Evolutionary conservation across 2,888 invertebrate species (phyloP).

Genomic region (Marronus borbonicus): DNA sequence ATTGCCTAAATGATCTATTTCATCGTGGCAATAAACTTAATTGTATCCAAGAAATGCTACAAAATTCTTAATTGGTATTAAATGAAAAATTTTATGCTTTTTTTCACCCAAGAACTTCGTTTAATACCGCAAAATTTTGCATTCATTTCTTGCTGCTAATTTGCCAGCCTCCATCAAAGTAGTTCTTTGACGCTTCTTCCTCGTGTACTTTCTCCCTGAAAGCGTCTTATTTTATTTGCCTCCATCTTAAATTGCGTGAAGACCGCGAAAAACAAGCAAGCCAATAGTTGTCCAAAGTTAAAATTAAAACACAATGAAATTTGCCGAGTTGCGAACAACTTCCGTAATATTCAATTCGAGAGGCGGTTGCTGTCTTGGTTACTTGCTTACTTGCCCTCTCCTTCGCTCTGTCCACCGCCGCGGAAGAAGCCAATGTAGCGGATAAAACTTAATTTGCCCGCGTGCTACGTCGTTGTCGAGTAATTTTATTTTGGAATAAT

Average conservation of each 20-base stretch:
- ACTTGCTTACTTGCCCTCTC: no score
- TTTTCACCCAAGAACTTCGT: no score
- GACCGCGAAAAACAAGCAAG: neutral
- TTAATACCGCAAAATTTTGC: no score
- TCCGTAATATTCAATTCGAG: slow-evolving; percentile 4
- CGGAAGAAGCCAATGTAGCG: neutral
- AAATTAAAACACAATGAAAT: slow-evolving; percentile 35
- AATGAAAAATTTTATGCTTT: no score
- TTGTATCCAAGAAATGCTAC: no score
- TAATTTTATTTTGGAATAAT: slow-evolving; percentile 10
- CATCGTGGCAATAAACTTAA: no score
- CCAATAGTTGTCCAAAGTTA: slow-evolving; percentile 24
- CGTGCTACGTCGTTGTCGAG: neutral
- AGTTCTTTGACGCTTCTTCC: neutral
- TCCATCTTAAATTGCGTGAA: neutral
- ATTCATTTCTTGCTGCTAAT: no score
- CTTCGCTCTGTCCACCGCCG: neutral
- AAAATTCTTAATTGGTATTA: no score
- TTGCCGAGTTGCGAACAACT: slow-evolving; percentile 6
- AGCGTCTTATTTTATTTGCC: neutral
- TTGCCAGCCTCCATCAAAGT: no score
- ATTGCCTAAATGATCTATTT: no score
- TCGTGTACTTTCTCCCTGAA: no score
- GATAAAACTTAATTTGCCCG: slow-evolving; percentile 9
- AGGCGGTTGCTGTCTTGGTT: neutral